Evolutionary conservation across 92 coral and sea anemone genomes (phyloP), one percentile per base, ranked within the genome.

Genomic region (Plumapathes pennacea): DNA sequence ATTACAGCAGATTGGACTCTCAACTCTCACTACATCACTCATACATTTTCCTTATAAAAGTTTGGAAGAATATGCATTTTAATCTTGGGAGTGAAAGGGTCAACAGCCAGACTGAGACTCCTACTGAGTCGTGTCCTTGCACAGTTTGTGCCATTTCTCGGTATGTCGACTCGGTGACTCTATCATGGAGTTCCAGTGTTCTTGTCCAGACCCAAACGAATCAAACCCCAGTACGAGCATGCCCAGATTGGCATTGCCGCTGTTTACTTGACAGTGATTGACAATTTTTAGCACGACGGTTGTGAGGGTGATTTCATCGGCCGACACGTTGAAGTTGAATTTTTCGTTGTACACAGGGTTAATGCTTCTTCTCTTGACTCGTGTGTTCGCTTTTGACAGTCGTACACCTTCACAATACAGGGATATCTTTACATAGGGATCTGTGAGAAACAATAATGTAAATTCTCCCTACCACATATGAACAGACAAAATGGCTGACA

Each of bases 341-440:
- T 92, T 92, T 44, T 92, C 98, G 54, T 92, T 92, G 80, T 80
- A 92, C 56, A 92, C 83, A 17, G 98, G 98, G 55, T 88, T 92
- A 21, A 83, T 71, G 30, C 87, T 83, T 43, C 76, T 75, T 32
- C 96, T 72, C 52, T 92, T 92, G 42, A 92, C 98, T 24, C 98
- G 87, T 25, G 98, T 92, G 60, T 85, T 86, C 21, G 96, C 96
- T 45, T 89, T 89, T 53, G 88, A 84, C 19, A 88, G 65, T 24
- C 98, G 85, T 25, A 77, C 71, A 13, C 98, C 98, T 5, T 81
- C 94, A 36, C 98, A 92, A 77, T 84, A 92, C 28, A 92, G 54
- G 4, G 96, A 88, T 21, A 92, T 77, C 65, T 92, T 92, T 32
- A 92, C 86, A 56, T 92, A 92, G 7, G 96, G 94, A 51, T 92